Percentiles rank a stretch among this genome's conserved stretches.
Conservation (phyloP, 2,113 vertebrate genomes). For the Tonatia bakeri region DNA sequence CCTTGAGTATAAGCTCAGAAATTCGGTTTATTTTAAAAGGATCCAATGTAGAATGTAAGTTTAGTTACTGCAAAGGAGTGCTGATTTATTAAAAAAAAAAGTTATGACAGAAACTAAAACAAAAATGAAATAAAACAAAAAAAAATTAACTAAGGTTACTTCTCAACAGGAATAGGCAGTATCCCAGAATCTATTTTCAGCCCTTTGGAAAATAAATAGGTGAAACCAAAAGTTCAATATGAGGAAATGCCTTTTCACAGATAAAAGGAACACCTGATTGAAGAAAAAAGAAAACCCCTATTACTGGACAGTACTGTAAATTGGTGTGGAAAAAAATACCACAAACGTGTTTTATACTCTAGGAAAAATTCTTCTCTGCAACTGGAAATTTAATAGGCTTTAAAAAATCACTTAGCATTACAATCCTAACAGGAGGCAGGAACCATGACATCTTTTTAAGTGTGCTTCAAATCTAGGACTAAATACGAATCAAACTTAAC, state of each 20-base stretch:
- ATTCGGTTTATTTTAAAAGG: not conserved
- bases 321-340: not conserved
- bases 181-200: conserved; percentile 29
- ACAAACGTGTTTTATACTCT: not conserved
- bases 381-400: not conserved
- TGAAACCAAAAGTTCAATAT: conserved; percentile 28
- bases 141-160: not conserved
- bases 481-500: not conserved
- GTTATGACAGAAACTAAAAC: not conserved
- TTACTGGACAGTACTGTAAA: conserved; percentile 43
- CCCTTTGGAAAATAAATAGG: not conserved
- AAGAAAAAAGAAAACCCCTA: not conserved
- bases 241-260: not conserved
- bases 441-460: not conserved
- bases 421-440: not conserved
- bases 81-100: conserved; percentile 2
- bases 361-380: not conserved
- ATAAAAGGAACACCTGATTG: conserved; percentile 14
- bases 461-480: not conserved
- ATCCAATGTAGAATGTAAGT: not conserved
- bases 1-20: not conserved
- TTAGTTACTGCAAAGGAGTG: not conserved
- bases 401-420: not conserved
- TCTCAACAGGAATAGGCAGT: not conserved
- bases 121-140: conserved; percentile 7